Evolutionary conservation across 2,113 vertebrate genomes (phyloP), one percentile per base, ranked within the genome.

Genomic region (Chinchilla lanigera): DNA sequence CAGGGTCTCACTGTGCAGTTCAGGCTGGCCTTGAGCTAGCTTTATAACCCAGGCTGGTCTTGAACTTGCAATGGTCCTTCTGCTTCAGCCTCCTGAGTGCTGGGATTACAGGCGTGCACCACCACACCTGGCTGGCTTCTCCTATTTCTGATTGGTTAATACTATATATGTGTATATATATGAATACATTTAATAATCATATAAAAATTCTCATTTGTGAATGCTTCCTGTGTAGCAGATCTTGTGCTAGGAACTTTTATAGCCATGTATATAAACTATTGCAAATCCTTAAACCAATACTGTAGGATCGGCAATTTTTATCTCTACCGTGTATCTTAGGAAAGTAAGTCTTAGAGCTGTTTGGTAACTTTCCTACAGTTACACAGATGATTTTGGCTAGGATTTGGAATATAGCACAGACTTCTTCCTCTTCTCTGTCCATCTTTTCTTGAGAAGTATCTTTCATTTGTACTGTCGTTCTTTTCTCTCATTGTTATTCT

Each of bases 311-410:
- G 12, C 12, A 41, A 33, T 71, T 94, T 52, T 95, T 86, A 90
- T 93, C 10, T 41, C 16, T 35, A 30, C 2, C 35, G 33, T 52
- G 5, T 47, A 63, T 86, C 3, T 54, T 52, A 63, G 67, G 38
- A 50, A 96, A 95, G 84, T 56, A 80, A 67, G 91, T 47, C 71
- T 81, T 35, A 86, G 61, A 63, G 35, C 47, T 69, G 10, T 94
- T 71, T 80, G 41, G 38, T 92, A 69, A 56, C 20, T 67, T 44
- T 41, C 47, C 56, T 2, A 33, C 85, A 92, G 41, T 33, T 47
- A 82, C 10, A 61, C 24, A 65, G 44, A 14, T 77, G 60, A 60
- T 67, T 38, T 44, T 82, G 61, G 80, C 19, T 93, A 33, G 44
- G 47, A 20, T 17, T 54, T 63, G n/a, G 33, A 83, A 9, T 10